Conservation (phyloP, 2,113 vertebrate genomes). For the Coptodon bakossiorum region DNA sequence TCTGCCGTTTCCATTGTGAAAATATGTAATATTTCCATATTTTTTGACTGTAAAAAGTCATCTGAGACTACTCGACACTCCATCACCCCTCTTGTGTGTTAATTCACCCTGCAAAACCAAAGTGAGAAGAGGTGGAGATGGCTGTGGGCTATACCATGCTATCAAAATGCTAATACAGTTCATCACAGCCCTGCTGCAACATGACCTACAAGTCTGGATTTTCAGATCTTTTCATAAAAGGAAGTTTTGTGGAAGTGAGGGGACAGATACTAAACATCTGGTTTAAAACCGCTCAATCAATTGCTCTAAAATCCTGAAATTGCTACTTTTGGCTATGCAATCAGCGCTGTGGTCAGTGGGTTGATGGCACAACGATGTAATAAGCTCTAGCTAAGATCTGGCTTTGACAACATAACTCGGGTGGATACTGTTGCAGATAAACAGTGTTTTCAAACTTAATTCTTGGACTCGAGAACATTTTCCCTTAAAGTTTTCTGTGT, state of each 20-base stretch:
- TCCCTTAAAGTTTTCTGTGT: not conserved
- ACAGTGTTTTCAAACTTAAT: not conserved
- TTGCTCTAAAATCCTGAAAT: slow-evolving; percentile 58
- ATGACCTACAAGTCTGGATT: slow-evolving; percentile 34
- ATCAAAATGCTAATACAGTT: slow-evolving; percentile 68
- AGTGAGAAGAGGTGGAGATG: slow-evolving; percentile 38
- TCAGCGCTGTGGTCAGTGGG: slow-evolving; percentile 53
- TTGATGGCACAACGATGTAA: slow-evolving; percentile 55
- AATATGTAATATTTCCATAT: not conserved
- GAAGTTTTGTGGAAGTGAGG: slow-evolving; percentile 7
- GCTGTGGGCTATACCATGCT: slow-evolving; percentile 47
- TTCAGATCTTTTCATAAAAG: slow-evolving; percentile 8
- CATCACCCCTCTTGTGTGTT: not conserved
- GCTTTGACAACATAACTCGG: slow-evolving; percentile 1
- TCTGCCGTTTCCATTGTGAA: not conserved
- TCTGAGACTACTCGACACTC: not conserved
- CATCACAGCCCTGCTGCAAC: slow-evolving; percentile 13
- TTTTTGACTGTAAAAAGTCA: not conserved
- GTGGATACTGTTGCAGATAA: not conserved
- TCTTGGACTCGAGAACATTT: not conserved
- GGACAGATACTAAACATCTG: slow-evolving; percentile 29
- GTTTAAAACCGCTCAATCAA: slow-evolving; percentile 40
- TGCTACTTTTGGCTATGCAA: slow-evolving; percentile 50
- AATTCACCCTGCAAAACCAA: slow-evolving; percentile 29
- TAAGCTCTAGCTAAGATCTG: slow-evolving; percentile 21